Evolutionary conservation across 2,888 invertebrate species (phyloP), one percentile per base, ranked within the genome.

Genomic region (Epinotia bilunana): DNA sequence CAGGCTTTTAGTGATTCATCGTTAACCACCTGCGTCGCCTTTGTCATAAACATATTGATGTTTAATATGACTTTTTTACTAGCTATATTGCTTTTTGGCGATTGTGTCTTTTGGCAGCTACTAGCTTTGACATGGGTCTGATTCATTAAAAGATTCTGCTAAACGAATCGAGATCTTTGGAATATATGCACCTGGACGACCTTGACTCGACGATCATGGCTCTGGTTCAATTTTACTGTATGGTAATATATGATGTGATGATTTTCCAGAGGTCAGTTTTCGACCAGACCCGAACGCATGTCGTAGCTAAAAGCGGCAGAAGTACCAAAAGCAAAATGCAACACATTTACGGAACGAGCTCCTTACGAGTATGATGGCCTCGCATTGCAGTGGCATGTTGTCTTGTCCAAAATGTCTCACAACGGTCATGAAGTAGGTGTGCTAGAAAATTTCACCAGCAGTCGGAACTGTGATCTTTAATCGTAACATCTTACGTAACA

Each of bases 41-140:
- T 67, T 68, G 39, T 68, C 57, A 57, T 68, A 57, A 57, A 18
- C 18, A 33, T 62, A 33, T 62, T 7, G 46, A 16, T 23, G 43
- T 49, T 49, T 16, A 49, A 16, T 39, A 49, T 5, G 13, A 57
- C 6, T 55, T 39, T 39, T 39, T 55, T 55, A 33, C 33, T 5
- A 33, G 33, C 53, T 65, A 16, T 33, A 39, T 39, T 39, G 9
- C 39, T 2, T 5, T 58, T 1, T 11, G 12, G 2, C 4, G 5
- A 18, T 33, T 33, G 43, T 39, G 43, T 58, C 23, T 43, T 58
- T 68, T 68, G 43, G 58, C 58, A 68, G 16, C 23, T 49, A 23
- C 9, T n/a, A 7, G 1, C 23, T n/a, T 28, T 11, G 53, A 0
- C 23, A 49, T 65, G 18, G 9, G 39, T 62, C 39, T 12, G 20